Evolutionary conservation across 2,888 invertebrate genomes (phyloP).

Genomic region (Caenorhabditis uteleia): DNA sequence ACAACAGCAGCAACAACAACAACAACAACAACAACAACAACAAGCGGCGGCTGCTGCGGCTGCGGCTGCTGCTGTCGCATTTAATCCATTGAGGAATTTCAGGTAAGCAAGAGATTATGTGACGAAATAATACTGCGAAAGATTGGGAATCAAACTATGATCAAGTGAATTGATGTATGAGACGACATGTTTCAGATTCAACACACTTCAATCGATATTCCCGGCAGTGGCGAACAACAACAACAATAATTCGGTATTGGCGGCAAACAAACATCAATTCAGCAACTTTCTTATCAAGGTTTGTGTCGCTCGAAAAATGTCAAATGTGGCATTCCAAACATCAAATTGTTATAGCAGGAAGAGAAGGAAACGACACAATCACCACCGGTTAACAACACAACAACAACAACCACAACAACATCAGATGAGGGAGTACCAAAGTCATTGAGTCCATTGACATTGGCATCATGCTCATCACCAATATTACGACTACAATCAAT

Average conservation of each 20-base stretch:
- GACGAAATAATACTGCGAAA: not conserved
- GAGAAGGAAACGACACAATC: constrained; percentile 14
- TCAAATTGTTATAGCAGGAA: constrained; percentile 5
- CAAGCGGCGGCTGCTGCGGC: not conserved
- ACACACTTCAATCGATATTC: constrained; percentile 46
- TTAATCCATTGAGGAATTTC: constrained; percentile 27
- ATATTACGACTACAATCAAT: constrained; percentile 16
- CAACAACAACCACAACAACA: not conserved
- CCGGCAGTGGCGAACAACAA: constrained; percentile 37
- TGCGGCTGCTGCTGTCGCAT: not conserved
- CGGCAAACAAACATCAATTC: no score
- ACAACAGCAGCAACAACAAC: constrained; percentile 38
- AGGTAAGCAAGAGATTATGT: constrained; percentile 7
- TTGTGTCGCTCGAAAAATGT: no score
- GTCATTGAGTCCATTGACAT: not conserved
- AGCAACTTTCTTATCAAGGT: no score
- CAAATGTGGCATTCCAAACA: no score
- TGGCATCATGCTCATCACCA: not conserved
- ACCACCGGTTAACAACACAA: not conserved
- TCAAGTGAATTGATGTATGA: not conserved
- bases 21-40: constrained; percentile 1
- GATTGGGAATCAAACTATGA: not conserved
- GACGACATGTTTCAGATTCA: constrained; percentile 42
- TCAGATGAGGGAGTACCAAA: not conserved
- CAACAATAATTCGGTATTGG: constrained; percentile 34